Evolutionary conservation across 2,888 invertebrate species (phyloP), one percentile per base, ranked within the genome.

Genomic region (Amaurobius ferox): DNA sequence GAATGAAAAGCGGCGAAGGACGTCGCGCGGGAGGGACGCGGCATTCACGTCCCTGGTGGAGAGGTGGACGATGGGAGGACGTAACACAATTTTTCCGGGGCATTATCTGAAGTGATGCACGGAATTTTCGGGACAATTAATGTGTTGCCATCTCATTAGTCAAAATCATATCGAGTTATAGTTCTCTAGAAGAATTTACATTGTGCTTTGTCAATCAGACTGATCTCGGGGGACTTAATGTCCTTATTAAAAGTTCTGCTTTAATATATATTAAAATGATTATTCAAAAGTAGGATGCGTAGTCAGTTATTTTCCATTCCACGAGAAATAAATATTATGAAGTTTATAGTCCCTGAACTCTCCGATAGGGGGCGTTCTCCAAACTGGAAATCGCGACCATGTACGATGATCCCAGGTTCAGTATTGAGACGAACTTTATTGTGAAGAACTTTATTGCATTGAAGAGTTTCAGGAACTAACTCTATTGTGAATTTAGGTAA

Each of bases 131-230:
- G 55, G 55, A 55, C 55, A 55, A 55, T 55, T 55, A 55, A 55
- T 55, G 19, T 55, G 55, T 55, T 55, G 55, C 55, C 55, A 55
- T 55, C 55, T 55, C 55, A 55, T 55, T 55, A 55, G 55, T 55
- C 55, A 55, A 55, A 55, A 55, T 55, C 55, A 55, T 55, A 55
- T 55, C 55, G 13, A 55, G 23, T 23, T 23, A 55, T 55, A 55
- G 13, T 23, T 55, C 23, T n/a, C 55, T 3, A 55, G 55, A 55
- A 55, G 11, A 23, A 23, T 23, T 55, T 55, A 55, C 55, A 55
- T 6, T 55, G 55, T 55, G 23, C 23, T 9, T 2, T 2, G 44
- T 55, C 55, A 55, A 16, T 23, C 55, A 23, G 55, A 55, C 55
- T 55, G 19, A 23, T 11, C 5, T 23, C 23, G 5, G 23, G 55